These are phyloP conservation scores for Redunca redunca DNA, from an alignment of 2,113 vertebrate genomes.

Conservation along the genomic window DNA sequence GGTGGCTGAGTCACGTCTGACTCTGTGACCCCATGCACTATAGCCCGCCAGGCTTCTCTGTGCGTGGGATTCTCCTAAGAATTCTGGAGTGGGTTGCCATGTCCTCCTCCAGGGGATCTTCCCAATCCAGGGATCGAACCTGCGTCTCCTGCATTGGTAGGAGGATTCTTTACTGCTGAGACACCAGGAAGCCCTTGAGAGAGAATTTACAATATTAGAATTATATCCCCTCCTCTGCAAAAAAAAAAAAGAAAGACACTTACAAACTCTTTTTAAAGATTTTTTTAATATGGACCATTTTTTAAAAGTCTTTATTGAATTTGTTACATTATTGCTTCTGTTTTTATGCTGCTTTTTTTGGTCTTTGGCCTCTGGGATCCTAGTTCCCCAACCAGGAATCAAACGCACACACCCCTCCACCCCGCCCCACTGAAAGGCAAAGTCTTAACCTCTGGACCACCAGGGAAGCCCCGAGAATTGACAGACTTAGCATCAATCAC, in stretches of 20 bases:
- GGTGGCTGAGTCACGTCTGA: not conserved
- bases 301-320: not conserved
- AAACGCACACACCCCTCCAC: not conserved
- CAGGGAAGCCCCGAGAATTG: not conserved
- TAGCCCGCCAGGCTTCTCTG: not conserved
- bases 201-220: not conserved
- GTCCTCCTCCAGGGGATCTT: not conserved
- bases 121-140: not conserved
- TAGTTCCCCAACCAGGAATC: not conserved
- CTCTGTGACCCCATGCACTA: not conserved
- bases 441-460: not conserved
- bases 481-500: not conserved
- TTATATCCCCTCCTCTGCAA: rapidly evolving
- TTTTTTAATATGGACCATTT: not conserved
- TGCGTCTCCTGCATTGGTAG: not conserved
- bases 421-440: not conserved
- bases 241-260: not conserved
- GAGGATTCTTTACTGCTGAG: not conserved
- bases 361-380: not conserved
- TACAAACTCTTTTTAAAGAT: not conserved
- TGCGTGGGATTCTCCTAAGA: not conserved
- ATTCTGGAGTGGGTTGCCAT: not conserved
- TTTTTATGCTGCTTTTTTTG: not conserved
- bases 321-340: not conserved
- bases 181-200: not conserved